Evolutionary conservation across 2,113 vertebrate species (phyloP).

Genomic region (Erinaceus europaeus): DNA sequence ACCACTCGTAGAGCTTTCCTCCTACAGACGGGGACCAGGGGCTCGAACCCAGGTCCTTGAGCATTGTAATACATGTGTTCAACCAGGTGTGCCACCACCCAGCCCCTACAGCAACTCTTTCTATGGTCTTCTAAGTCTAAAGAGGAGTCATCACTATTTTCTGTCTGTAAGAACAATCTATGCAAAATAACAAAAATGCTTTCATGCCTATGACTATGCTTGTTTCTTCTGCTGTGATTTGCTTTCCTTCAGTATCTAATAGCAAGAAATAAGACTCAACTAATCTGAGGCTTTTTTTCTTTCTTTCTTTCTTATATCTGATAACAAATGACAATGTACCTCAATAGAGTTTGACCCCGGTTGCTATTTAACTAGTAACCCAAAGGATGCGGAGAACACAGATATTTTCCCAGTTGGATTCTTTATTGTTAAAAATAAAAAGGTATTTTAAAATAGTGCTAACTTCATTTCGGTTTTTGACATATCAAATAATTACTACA

Average conservation of each 20-base stretch:
- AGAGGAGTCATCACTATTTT: background rate
- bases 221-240: background rate
- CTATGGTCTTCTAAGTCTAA: background rate
- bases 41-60: too few relatives aligned
- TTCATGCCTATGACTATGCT: background rate
- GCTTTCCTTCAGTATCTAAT: background rate
- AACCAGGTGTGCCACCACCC: too few relatives aligned
- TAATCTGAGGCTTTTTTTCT: background rate
- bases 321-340: background rate
- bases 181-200: background rate
- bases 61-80: too few relatives aligned
- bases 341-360: background rate
- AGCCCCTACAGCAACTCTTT: background rate
- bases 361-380: background rate
- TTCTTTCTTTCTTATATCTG: too few relatives aligned
- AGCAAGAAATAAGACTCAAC: background rate
- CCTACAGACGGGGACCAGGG: too few relatives aligned
- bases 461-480: background rate
- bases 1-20: too few relatives aligned
- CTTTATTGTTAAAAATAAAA: constrained; percentile 5
- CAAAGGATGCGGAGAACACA: background rate
- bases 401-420: background rate
- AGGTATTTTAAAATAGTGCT: background rate
- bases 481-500: constrained; percentile 33
- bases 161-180: background rate